Evolutionary conservation across 2,113 vertebrate species (phyloP), one percentile per base, ranked within the genome.

Genomic region (Dromiciops gliroides): DNA sequence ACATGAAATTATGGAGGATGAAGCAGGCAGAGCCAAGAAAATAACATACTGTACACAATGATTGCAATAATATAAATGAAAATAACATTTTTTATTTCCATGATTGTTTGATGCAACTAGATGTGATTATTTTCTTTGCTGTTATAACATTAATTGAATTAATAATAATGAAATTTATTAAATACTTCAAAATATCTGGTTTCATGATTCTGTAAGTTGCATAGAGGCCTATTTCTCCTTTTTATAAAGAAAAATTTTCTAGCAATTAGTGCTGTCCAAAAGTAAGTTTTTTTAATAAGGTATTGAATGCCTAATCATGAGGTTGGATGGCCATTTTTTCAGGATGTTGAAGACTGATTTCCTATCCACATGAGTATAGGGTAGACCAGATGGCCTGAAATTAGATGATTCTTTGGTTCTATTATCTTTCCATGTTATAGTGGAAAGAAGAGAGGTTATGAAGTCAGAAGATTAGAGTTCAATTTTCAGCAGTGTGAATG

Each of bases 61-160:
- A 67, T 37, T 67, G 31, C 19, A 83, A 83, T 19, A 83, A 0
- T 89, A 44, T 25, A 60, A 89, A 24, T 47, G 91, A 95, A 94
- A 56, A 93, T 19, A 51, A 60, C 49, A 5, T 89, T 25, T 25
- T 92, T 90, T 49, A 51, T 56, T 24, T 50, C 89, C 48, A 88
- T 94, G 44, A 90, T 90, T 93, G 51, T 94, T 48, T 93, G 31
- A 31, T 50, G 2, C 51, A 95, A 51, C 96, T 48, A 95, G 95
- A 93, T 91, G 23, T 91, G 90, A 91, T 95, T 95, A 26, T 96
- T 96, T 94, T 89, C 90, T 51, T 94, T 93, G 12, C 3, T 96
- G 92, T 92, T 95, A 94, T 95, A 75, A 91, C 50, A 92, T 96
- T 97, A 95, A 97, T 92, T 95, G 95, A 92, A 95, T 91, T 94